A percentile compares a stretch with the other conserved stretches of the same genome.
Evolutionary conservation across 2,888 invertebrate species (phyloP).

Genomic region (Trissolcus japonicus): DNA sequence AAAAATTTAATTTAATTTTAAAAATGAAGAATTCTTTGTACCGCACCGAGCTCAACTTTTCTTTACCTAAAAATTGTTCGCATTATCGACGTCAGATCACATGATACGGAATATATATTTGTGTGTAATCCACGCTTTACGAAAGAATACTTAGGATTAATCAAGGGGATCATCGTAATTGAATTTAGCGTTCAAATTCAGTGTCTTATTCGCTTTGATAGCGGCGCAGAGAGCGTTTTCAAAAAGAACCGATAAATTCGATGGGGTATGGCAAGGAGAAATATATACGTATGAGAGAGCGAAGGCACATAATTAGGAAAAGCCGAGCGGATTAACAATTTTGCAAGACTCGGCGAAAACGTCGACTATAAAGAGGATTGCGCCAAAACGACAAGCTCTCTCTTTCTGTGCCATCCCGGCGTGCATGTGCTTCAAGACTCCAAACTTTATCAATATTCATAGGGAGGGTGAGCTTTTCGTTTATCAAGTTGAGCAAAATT

Average conservation of each 20-base stretch:
- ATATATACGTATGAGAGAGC: constrained; percentile 43
- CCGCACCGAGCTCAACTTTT: too few species aligned
- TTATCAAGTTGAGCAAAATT: constrained; percentile 64
- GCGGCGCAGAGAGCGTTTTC: constrained; percentile 62
- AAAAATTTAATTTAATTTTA: too few species aligned
- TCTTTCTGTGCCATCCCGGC: constrained; percentile 27
- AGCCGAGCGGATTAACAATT: constrained; percentile 75
- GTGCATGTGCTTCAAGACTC: constrained; percentile 21
- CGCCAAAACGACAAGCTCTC: constrained; percentile 38
- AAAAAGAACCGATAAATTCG: constrained; percentile 55
- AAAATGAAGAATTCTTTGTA: too few species aligned
- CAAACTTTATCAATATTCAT: constrained; percentile 63
- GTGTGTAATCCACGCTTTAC: constrained; percentile 56
- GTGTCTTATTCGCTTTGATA: constrained; percentile 75
- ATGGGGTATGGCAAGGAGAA: constrained; percentile 42
- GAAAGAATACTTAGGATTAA: constrained; percentile 72
- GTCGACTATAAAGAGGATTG: constrained; percentile 64
- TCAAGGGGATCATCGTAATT: constrained; percentile 71
- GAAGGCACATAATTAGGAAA: constrained; percentile 71
- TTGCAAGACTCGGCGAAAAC: constrained; percentile 74
- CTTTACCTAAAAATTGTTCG: not conserved
- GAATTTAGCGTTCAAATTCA: constrained; percentile 74
- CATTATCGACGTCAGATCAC: constrained; percentile 8
- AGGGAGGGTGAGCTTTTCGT: constrained; percentile 56
- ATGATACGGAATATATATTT: constrained; percentile 29